phyloP scores from a whole-genome alignment of 2,888 invertebrate genomes.

The Mythimna ferrago region DNA sequence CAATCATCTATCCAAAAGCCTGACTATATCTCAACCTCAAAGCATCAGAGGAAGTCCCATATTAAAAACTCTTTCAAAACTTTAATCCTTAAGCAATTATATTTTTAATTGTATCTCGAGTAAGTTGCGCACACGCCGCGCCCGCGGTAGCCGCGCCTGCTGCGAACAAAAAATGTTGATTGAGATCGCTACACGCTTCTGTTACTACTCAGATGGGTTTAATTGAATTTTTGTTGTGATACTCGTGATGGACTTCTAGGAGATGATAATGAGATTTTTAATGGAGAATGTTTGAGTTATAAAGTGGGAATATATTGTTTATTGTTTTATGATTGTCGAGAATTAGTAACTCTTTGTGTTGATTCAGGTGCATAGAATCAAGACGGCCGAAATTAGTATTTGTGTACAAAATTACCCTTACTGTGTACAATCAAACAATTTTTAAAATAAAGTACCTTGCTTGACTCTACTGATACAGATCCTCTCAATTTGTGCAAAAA shows the following conservation, averaged over 20 bases:
- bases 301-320: conserved; percentile 1
- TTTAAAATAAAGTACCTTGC: not conserved
- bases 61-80: conserved; percentile 65
- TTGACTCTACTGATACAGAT: not conserved
- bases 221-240: conserved; percentile 58
- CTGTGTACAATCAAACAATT: not conserved
- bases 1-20: conserved; percentile 11
- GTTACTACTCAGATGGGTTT: conserved; percentile 49
- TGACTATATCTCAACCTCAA: conserved; percentile 14
- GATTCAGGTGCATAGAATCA: not conserved
- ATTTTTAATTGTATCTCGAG: conserved; percentile 72
- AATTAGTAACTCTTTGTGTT: not conserved
- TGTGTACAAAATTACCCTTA: not conserved
- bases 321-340: not conserved
- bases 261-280: conserved; percentile 26
- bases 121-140: conserved; percentile 62
- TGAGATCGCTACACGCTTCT: conserved; percentile 66
- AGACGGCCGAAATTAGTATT: not conserved
- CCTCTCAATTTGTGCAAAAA: not conserved
- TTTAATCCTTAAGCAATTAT: conserved; percentile 74
- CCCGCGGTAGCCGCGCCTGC: conserved; percentile 60
- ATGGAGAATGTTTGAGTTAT: not conserved
- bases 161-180: conserved; percentile 64
- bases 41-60: conserved; percentile 42
- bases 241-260: conserved; percentile 34